Evolutionary conservation across 1,140 invertebrate genomes (phyloP), one percentile per base, ranked within the genome.

Genomic region (Drosophila equinoxialis): DNA sequence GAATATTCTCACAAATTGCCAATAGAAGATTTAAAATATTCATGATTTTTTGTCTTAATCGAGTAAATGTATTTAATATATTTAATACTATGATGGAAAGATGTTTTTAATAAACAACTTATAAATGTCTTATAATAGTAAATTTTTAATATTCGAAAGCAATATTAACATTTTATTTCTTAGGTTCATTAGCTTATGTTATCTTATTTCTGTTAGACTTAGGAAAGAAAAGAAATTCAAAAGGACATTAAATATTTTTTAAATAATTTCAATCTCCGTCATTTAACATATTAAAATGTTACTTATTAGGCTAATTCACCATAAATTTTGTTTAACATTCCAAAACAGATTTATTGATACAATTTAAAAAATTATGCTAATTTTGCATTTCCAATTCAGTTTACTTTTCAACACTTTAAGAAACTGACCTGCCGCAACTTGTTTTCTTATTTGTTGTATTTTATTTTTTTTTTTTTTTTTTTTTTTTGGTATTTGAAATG

Each of bases 401-500:
- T 79, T 39, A 39, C 48, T 61, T 79, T 81, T 85, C 68, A 76
- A 14, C 81, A 71, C 74, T 68, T 54, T 26, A 7, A 68, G 74
- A 51, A 48, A 65, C 75, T 86, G 82, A 85, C 82, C 82, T 86
- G 74, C 82, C 82, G 33, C 79, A 86, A 87, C 65, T 61, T 61
- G 65, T 69, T 58, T 68, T 63, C 67, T 70, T 61, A 30, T 30
- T 30, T 30, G 30, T 30, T 30, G 30, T 30, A 30, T 30, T 6
- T 30, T 30, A 30, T 30, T 30, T 30, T 30, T 0, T 6, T 17
- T 8, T 17, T 7, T 20, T 7, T 20, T 17, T 48, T 3, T 48
- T 17, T 48, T 26, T 4, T 3, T 6, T 17, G 14, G 45, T 48
- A 48, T 55, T 30, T 63, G 26, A 58, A 75, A 75, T 68, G 75